Evolutionary conservation across 2,797 vertebrate species (phyloP).

Genomic region (Crocidura indochinensis): DNA sequence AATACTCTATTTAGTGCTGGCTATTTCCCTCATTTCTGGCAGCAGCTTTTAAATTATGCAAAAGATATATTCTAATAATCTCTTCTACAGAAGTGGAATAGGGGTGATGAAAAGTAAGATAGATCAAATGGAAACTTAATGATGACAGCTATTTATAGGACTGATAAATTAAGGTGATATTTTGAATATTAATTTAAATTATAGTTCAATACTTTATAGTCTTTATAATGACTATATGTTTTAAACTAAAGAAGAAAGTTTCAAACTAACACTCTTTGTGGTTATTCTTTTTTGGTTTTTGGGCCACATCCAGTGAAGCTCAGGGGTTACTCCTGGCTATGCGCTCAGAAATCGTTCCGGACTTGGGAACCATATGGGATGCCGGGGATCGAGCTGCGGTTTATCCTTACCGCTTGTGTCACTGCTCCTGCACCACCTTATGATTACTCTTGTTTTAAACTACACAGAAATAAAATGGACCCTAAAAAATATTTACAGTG

Average conservation of each 20-base stretch:
- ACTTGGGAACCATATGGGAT: too few species aligned
- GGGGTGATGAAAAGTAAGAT: background rate
- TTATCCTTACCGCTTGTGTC: too few species aligned
- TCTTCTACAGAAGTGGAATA: background rate
- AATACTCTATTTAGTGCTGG: too few species aligned
- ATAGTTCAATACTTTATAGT: background rate
- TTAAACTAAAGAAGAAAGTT: background rate
- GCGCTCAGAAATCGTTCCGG: too few species aligned
- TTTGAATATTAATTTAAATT: slow-evolving; percentile 1
- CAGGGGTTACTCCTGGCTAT: too few species aligned
- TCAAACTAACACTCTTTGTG: background rate
- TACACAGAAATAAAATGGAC: background rate
- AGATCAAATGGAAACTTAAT: background rate
- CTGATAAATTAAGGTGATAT: background rate
- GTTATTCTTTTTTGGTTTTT: background rate
- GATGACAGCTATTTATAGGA: background rate
- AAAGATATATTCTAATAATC: background rate
- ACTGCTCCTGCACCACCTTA: too few species aligned
- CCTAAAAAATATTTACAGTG: background rate
- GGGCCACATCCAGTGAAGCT: too few species aligned
- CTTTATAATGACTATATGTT: background rate
- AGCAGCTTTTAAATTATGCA: background rate
- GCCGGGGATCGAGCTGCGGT: too few species aligned
- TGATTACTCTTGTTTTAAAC: background rate
- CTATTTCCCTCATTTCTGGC: background rate